Conservation (phyloP, 2,797 vertebrate genomes). For the Acrocephalus scirpaceus region DNA sequence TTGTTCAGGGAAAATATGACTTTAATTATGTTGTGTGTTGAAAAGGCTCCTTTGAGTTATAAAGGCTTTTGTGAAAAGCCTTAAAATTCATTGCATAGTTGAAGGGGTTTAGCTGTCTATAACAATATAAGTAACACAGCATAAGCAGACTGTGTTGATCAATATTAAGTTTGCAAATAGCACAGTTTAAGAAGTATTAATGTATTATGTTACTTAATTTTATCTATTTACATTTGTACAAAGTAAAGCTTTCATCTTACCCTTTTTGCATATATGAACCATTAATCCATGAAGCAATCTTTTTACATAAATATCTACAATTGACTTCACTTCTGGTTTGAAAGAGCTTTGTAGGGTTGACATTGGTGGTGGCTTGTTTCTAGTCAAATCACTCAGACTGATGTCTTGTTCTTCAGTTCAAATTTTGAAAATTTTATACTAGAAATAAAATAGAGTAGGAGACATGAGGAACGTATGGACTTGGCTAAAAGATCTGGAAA, state of each 20-base stretch:
- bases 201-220: slow-evolving; percentile 85
- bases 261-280: slow-evolving; percentile 99
- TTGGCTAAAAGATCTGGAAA: slow-evolving; percentile 85
- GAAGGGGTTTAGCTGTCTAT: slow-evolving; percentile 89
- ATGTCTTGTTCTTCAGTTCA: slow-evolving; percentile 76
- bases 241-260: slow-evolving; percentile 99
- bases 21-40: slow-evolving; percentile 81
- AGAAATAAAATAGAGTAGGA: slow-evolving; percentile 74
- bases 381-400: slow-evolving; percentile 58
- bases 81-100: slow-evolving; percentile 97
- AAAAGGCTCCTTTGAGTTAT: slow-evolving; percentile 83
- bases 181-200: slow-evolving; percentile 87
- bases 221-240: slow-evolving; percentile 95
- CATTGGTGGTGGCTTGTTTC: slow-evolving; percentile 60
- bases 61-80: slow-evolving; percentile 86
- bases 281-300: slow-evolving; percentile 86
- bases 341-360: slow-evolving; percentile 55
- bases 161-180: slow-evolving; percentile 86
- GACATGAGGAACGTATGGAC: slow-evolving; percentile 80
- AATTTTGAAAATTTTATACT: slow-evolving; percentile 75
- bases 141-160: slow-evolving; percentile 74
- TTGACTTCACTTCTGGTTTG: slow-evolving; percentile 73
- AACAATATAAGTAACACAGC: slow-evolving; percentile 82
- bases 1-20: slow-evolving; percentile 90
- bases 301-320: slow-evolving; percentile 90